Conservation (phyloP, 1,140 invertebrate species). For the Camponotus vicinus region DNA sequence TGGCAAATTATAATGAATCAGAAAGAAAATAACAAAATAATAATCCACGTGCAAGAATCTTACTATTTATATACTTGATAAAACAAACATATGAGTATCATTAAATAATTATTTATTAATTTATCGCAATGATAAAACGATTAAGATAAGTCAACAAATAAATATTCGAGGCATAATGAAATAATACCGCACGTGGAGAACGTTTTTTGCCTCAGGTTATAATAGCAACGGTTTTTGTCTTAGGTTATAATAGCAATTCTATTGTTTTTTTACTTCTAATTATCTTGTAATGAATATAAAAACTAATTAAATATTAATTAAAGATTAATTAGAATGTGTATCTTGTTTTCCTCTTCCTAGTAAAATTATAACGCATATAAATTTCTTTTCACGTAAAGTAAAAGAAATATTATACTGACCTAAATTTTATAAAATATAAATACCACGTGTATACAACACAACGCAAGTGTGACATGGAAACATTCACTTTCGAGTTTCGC, state of each 20-base stretch:
- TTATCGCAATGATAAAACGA: neutral
- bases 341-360: neutral
- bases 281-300: too few relatives aligned
- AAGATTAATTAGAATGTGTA: too few relatives aligned
- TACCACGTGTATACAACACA: neutral
- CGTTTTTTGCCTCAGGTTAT: neutral
- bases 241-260: neutral
- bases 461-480: neutral
- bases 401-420: neutral
- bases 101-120: neutral
- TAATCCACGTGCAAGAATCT: neutral
- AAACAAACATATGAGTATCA: neutral
- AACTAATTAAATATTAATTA: neutral
- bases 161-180: neutral
- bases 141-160: neutral
- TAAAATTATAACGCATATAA: neutral
- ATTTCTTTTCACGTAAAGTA: neutral
- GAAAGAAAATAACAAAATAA: neutral
- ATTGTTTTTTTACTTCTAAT: neutral
- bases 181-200: neutral
- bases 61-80: neutral
- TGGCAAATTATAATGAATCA: neutral
- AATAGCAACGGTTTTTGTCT: neutral
- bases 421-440: conserved; percentile 11
- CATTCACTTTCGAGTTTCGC: conserved; percentile 36